A percentile compares a stretch with the other conserved stretches of the same genome.
These are phyloP conservation scores for Sinocyclocheilus rhinocerous DNA, from an alignment of 2,113 vertebrate species.

Conservation along the genomic window DNA sequence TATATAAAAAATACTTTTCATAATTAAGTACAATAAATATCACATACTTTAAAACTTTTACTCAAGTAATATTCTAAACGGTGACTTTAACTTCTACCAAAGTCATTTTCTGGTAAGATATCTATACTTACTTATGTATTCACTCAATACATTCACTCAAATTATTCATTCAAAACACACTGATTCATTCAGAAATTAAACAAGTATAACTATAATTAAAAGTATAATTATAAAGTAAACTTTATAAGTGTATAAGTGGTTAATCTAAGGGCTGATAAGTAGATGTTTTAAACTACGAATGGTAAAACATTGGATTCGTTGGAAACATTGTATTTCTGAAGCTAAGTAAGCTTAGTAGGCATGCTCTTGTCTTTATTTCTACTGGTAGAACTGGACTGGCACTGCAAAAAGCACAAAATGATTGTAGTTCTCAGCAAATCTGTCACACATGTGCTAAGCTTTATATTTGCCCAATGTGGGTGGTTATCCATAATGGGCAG, in stretches of 20 bases:
- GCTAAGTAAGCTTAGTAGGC: not conserved
- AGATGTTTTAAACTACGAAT: not conserved
- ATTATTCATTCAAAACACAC: not conserved
- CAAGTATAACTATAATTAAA: no score
- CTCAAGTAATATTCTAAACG: no score
- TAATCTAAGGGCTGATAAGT: not conserved
- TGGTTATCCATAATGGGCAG: constrained; percentile 13
- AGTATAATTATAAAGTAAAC: no score
- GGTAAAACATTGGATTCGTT: not conserved
- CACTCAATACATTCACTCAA: not conserved
- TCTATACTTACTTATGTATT: no score
- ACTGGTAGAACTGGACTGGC: not conserved
- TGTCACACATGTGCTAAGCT: constrained; percentile 14
- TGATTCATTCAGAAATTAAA: no score
- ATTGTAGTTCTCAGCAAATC: not conserved
- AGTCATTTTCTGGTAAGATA: no score
- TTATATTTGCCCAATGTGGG: not conserved
- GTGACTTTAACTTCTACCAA: no score
- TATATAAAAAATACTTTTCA: no score
- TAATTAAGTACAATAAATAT: no score
- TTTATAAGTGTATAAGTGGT: not conserved
- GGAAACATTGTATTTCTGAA: not conserved
- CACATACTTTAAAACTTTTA: no score
- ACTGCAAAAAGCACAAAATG: not conserved
- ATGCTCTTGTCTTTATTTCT: not conserved